Base-by-base conservation (phyloP, 92 coral and sea anemone genomes). In the Epizoanthus illoricatus region DNA sequence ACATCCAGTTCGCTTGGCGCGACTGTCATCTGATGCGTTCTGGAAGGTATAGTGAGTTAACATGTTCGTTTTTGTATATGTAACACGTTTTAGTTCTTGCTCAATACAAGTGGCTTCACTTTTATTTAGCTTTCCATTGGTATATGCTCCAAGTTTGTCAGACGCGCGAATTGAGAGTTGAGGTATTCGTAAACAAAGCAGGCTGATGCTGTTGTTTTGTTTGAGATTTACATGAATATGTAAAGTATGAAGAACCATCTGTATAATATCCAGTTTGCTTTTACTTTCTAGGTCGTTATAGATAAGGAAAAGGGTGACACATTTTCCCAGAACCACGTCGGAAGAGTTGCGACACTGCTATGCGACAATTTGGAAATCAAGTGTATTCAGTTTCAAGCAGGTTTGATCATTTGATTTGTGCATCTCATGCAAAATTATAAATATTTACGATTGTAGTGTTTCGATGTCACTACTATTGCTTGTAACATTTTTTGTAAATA, bases 131-230 rank as follows among this genome's bases (percentile, higher is more conserved):
- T 5, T 76, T 60, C 17, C 23, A 59, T 76, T 23, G 15, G 65
- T 17, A 18, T 7, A 8, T 75, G 47, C 10, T 76, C 43, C 1
- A 54, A 59, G 13, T 10, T 9, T 76, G 61, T 76, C 12, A 40
- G 76, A 62, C 9, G 18, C 28, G n/a, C 28, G 9, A 28, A 5
- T 23, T 18, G 18, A 61, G 36, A 61, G 69, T 19, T 59, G 11
- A 33, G 69, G 70, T 41, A 62, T 76, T 76, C 69, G 24, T 61
- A 76, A 76, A 76, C 81, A 76, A 76, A 76, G 81, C 70, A 8
- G 8, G 13, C 15, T 52, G 56, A 9, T 49, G 1, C 8, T 1
- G 49, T 68, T 40, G 45, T 23, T 40, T 68, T 39, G 47, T 43
- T 39, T 75, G 12, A 36, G 60, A 57, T 74, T 74, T 58, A 74